Base-by-base conservation (phyloP, 2,888 invertebrate species). In the Neoaliturus tenellus region DNA sequence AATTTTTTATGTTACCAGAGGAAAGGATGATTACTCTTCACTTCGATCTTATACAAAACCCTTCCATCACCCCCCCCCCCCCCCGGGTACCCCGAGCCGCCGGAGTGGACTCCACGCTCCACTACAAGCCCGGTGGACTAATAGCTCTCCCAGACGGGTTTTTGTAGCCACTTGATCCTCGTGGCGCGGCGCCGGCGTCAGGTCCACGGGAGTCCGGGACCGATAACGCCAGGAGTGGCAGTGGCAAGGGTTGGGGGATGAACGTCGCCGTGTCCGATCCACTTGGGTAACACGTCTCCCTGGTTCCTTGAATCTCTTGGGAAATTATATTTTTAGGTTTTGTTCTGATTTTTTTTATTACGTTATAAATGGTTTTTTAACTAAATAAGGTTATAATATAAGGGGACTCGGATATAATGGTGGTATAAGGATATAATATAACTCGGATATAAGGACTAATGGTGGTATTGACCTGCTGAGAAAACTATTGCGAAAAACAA, bases 61-160 rank as follows among this genome's bases (percentile, higher is more conserved):
- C 17, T 39, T 39, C 44, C 44, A 44, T 44, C 44, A 12, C 17
- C 44, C 44, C 4, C 17, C 17, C 44, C 44, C 44, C 44, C 4
- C 44, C 44, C 17, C 17, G 6, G 1, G 4, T 62, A 62, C 62
- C 62, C 62, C 31, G 31, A 62, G 62, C 62, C 62, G 14, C 1
- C 12, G 69, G 67, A 17, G 3, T 12, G 4, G 10, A 10, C 39
- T 39, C 35, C n/a, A 39, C 69, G 6, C 31, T 10, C 33, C 31
- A 33, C 67, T 31, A 31, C 71, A 10, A 35, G 23, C 6, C n/a
- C n/a, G n/a, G n/a, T n/a, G n/a, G 41, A 1, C 75, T 75, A 75
- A 75, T 75, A 44, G 75, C 41, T 20, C 75, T 75, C 75, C 44
- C 75, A 75, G 75, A 75, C 75, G 48, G 75, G 25, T 75, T 75